Base-by-base conservation (phyloP, 2,888 invertebrate genomes). In the Pachymerium ferrugineum region DNA sequence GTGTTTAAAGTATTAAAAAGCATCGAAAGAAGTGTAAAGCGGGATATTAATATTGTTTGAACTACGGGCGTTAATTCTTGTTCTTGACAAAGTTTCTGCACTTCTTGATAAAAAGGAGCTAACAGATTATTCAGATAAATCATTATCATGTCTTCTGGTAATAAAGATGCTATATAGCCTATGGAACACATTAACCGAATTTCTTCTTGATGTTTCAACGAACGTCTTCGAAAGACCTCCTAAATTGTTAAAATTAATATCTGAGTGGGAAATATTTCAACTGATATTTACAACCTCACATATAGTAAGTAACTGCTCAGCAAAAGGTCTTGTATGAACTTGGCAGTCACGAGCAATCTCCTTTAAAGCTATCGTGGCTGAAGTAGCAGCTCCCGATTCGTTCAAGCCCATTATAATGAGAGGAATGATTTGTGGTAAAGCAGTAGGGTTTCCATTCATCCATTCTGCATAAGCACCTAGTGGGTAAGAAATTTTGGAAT, bases 281-380 rank as follows among this genome's bases (percentile, higher is more conserved):
- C 6, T n/a, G 3, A 67, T 31, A 31, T 5, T 0, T 19, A 31
- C 3, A 76, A 82, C 83, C 81, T 83, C 80, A 78, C 91, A 88
- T 0, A 90, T 89, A 25, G 87, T 85, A 3, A 94, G 86, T 74
- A 95, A 88, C 75, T 90, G 89, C 28, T 88, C 88, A 0, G 91
- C 91, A 79, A 89, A 90, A 0, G 90, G 90, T 70, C 88, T 86
- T 77, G 96, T 86, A 80, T 89, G 88, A 71, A 87, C 79, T 78
- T 88, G 87, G 80, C 94, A 94, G 81, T 94, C 93, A 35, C 90
- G 85, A 33, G 92, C 89, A 42, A 97, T 87, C 80, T 94, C 94
- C 81, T 94, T 92, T 12, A 96, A 85, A 28, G 96, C 94, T 82
- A 94, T 88, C 3, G 94, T 94, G 0, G 93, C 90, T 74, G 91